These are phyloP conservation scores for Halcyon smyrnensis DNA, from an alignment of 2,797 vertebrate genomes.

Conservation along the genomic window DNA sequence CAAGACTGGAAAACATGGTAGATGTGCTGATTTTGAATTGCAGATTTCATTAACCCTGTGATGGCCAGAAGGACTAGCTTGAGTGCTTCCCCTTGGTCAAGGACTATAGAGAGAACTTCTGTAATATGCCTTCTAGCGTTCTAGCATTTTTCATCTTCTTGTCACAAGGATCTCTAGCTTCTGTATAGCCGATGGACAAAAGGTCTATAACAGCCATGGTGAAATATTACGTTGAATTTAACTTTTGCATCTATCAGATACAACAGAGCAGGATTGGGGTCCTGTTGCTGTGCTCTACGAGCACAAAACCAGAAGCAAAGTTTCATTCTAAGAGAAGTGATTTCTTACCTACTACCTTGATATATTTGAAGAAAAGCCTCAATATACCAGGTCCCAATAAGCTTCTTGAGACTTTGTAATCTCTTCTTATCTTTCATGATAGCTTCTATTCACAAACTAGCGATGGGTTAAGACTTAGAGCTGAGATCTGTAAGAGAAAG, in stretches of 20 bases:
- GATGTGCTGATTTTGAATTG: constrained; percentile 12
- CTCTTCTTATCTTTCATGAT: not conserved
- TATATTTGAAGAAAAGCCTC: not conserved
- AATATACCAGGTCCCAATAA: not conserved
- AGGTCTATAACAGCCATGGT: not conserved
- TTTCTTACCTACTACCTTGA: not conserved
- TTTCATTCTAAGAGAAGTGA: not conserved
- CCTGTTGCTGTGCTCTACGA: not conserved
- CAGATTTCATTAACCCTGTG: constrained; percentile 13
- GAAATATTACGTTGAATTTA: not conserved
- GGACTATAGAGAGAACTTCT: not conserved
- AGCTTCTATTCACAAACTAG: not conserved
- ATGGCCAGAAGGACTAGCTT: not conserved
- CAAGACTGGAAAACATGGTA: constrained; percentile 39
- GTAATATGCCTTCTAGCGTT: not conserved
- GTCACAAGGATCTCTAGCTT: not conserved
- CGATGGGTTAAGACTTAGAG: not conserved
- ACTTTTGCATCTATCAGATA: not conserved
- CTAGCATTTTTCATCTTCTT: not conserved
- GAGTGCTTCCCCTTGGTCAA: not conserved
- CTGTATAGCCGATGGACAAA: not conserved
- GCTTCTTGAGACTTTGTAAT: not conserved
- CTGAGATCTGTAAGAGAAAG: not conserved
- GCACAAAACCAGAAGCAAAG: not conserved
- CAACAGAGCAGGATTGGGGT: not conserved